phyloP scores from a whole-genome alignment of 2,113 vertebrate species.

The Serilophus lunatus region DNA sequence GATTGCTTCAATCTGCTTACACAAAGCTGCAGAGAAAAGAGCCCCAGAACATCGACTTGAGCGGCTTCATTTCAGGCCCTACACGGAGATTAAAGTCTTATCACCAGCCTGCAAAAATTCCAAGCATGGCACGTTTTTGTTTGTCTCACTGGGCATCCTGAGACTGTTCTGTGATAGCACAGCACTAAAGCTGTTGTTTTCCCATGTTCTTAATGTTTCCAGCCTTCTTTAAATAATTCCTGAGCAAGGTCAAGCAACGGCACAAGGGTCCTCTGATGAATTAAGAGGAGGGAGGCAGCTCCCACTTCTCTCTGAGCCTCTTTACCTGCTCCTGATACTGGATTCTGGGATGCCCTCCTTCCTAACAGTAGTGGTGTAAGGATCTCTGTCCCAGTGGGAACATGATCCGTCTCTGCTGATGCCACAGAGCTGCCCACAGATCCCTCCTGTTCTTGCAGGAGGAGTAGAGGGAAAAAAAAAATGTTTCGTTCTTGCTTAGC shows the following conservation, averaged over 20 bases:
- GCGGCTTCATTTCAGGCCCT: not conserved
- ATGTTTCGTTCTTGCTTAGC: not conserved
- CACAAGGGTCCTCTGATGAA: not conserved
- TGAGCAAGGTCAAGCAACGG: not conserved
- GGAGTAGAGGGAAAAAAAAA: not conserved
- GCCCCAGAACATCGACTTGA: not conserved
- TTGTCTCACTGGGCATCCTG: not conserved
- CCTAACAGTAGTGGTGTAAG: not conserved
- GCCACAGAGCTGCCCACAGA: not conserved
- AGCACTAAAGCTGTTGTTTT: not conserved
- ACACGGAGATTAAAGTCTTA: constrained; percentile 2
- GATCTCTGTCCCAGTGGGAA: not conserved
- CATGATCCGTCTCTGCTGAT: fast-evolving
- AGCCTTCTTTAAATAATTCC: not conserved
- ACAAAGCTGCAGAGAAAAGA: not conserved
- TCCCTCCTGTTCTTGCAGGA: not conserved
- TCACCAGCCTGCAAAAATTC: not conserved
- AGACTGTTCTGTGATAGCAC: fast-evolving
- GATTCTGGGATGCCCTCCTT: not conserved
- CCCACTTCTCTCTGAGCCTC: not conserved
- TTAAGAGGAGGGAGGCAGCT: not conserved
- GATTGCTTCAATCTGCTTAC: constrained; percentile 1
- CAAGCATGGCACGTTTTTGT: not conserved
- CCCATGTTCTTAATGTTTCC: not conserved
- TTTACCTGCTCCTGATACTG: not conserved